Base-by-base conservation (phyloP, 2,888 invertebrate genomes). In the Temnothorax unifasciatus region DNA sequence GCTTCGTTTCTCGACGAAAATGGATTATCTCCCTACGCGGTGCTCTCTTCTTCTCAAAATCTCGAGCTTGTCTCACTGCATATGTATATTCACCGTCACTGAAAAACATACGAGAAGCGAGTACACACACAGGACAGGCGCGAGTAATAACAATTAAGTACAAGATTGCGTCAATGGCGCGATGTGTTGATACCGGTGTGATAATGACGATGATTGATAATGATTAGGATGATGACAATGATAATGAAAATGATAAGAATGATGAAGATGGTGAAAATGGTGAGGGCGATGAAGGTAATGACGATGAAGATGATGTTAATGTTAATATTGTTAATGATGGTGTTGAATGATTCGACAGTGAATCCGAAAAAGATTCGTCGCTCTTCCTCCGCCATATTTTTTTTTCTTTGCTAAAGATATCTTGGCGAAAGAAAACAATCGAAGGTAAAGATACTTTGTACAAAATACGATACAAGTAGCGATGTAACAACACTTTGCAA, bases 381-480 rank as follows among this genome's bases (percentile, higher is more conserved):
- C 38, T 71, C 84, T 63, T 73, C 64, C 54, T 66, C 81, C 74
- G 81, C 59, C 73, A 41, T 83, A 68, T 77, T 83, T 61, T 41
- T 61, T 69, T 69, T 21, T 21, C n/a, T 76, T 29, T 76, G 66
- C 63, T 85, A 73, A 74, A 57, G 64, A 66, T 71, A 59, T 47
- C 47, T 79, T 83, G 85, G 86, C 88, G 73, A 89, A 87, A 86
- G 83, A 77, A 88, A 87, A 82, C 77, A 85, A 88, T 86, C 59
- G 73, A 86, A 87, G 85, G 85, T 93, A 90, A 90, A 92, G 92
- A 92, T 93, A 94, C 92, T 94, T 94, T 94, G 94, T 94, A 94
- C 94, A 94, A 94, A 94, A 94, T 94, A 93, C 94, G 92, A 94
- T 94, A 92, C 92, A 93, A 94, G 93, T 94, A 94, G 94, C 94